These are phyloP conservation scores for Serrognathus titanus DNA, from an alignment of 2,888 invertebrate species.

Conservation along the genomic window DNA sequence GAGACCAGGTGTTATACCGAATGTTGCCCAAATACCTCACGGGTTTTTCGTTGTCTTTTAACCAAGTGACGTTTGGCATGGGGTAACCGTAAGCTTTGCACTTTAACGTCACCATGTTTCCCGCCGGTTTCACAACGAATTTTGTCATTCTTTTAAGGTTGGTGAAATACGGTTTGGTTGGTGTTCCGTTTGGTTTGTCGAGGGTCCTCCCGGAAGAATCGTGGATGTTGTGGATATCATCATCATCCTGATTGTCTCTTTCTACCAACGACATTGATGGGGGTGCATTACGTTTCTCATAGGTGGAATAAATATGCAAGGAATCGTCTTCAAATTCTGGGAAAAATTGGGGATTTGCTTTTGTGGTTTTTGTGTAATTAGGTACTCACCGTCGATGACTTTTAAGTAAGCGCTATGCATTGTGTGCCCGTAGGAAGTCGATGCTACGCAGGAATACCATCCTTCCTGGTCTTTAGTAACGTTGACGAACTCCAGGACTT, in stretches of 20 bases:
- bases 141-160: slow-evolving; percentile 48
- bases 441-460: slow-evolving; percentile 93
- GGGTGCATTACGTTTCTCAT: no score
- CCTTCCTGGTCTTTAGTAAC: slow-evolving; percentile 88
- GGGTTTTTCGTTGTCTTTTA: slow-evolving; percentile 63
- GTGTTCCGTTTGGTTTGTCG: neutral
- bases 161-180: slow-evolving; percentile 40
- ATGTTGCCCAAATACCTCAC: slow-evolving; percentile 65
- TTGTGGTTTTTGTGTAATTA: no score
- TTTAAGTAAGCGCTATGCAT: slow-evolving; percentile 77
- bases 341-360: no score
- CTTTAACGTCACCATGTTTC: slow-evolving; percentile 67
- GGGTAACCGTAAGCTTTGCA: slow-evolving; percentile 75
- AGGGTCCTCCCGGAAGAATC: neutral
- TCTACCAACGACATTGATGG: neutral
- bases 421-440: slow-evolving; percentile 80
- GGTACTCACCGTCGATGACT: slow-evolving; percentile 70
- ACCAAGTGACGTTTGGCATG: slow-evolving; percentile 82
- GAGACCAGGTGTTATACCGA: slow-evolving; percentile 66
- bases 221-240: neutral
- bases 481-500: slow-evolving; percentile 74
- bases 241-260: neutral
- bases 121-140: slow-evolving; percentile 69
- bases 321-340: no score
- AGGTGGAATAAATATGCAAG: no score